Conservation (phyloP, 1,140 invertebrate species). For the Oscheius sp. region DNA sequence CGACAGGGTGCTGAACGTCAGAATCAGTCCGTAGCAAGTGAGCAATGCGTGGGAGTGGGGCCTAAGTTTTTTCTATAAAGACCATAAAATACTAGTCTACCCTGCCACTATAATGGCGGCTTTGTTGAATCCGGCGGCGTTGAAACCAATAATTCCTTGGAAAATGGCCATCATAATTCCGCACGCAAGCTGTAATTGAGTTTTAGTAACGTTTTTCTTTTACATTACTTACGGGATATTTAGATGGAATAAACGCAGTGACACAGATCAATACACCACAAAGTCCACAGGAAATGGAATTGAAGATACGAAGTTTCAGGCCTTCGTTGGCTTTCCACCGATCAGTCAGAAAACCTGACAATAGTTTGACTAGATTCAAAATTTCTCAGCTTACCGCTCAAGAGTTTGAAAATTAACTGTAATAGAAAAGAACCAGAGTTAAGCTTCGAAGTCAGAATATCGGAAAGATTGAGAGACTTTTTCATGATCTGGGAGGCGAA, state of each 20-base stretch:
- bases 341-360: conserved; percentile 34
- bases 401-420: conserved; percentile 13
- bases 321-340: neutral
- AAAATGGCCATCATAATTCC: conserved; percentile 14
- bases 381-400: conserved; percentile 21
- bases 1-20: neutral
- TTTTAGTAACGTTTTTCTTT: neutral
- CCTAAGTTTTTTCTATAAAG: conserved; percentile 7
- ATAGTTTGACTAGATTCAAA: neutral
- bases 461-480: conserved; percentile 9
- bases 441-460: conserved; percentile 5
- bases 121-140: conserved; percentile 35
- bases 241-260: conserved; percentile 16
- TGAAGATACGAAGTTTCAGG: conserved; percentile 26
- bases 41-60: conserved; percentile 24
- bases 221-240: conserved; percentile 3
- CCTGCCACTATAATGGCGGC: conserved; percentile 21
- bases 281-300: conserved; percentile 28
- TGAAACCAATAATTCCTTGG: conserved; percentile 33
- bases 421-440: conserved; percentile 14
- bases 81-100: neutral
- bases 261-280: conserved; percentile 26
- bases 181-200: neutral
- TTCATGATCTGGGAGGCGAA: conserved; percentile 21
- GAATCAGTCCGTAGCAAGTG: conserved; percentile 8